These are phyloP conservation scores for Numida meleagris DNA, from an alignment of 2,113 vertebrate species.

Conservation along the genomic window DNA sequence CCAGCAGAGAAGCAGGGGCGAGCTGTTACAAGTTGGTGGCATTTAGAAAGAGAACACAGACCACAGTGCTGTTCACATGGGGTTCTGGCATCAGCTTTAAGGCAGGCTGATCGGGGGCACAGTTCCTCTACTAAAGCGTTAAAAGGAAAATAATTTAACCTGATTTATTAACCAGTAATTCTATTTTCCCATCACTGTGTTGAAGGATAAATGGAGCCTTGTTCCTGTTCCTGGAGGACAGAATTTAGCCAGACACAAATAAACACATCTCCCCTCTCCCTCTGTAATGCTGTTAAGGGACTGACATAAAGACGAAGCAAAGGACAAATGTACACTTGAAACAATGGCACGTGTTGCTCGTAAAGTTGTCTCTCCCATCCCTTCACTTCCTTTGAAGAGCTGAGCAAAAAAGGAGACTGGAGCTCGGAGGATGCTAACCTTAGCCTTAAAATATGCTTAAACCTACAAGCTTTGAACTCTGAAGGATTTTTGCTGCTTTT, in stretches of 20 bases:
- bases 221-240: background rate
- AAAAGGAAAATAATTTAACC: background rate
- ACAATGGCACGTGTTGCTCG: background rate
- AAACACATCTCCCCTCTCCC: background rate
- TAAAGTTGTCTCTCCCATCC: background rate
- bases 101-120: background rate
- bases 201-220: slow-evolving; percentile 6
- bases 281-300: background rate
- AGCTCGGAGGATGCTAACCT: background rate
- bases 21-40: background rate
- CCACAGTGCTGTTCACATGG: background rate
- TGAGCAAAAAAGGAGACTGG: background rate
- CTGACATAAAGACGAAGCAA: background rate
- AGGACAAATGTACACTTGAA: background rate
- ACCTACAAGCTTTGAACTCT: background rate
- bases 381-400: background rate
- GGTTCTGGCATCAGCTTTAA: background rate
- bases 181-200: background rate
- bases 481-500: background rate
- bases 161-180: background rate
- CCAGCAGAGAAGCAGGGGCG: fast-evolving
- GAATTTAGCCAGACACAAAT: background rate
- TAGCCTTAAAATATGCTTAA: background rate
- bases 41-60: background rate
- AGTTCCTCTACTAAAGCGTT: background rate